A percentile compares a stretch with the other conserved stretches of the same genome.
phyloP scores from a whole-genome alignment of 2,888 invertebrate genomes.

The Andrena chrysosceles region DNA sequence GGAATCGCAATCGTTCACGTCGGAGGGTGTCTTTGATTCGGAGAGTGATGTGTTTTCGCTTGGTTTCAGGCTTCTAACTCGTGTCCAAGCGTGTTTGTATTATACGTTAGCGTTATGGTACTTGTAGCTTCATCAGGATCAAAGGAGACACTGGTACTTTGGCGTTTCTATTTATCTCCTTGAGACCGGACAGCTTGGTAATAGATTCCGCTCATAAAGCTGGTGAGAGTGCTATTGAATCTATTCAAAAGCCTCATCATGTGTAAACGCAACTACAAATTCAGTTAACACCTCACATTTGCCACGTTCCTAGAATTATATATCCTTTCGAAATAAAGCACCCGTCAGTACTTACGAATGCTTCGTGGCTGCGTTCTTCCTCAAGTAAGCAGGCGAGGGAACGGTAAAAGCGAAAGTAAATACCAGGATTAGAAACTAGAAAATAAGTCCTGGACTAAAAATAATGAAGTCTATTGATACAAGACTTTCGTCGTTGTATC shows the following conservation, averaged over 20 bases:
- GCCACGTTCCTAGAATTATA: too few species aligned
- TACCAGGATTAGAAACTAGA: not conserved
- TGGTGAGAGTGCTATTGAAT: too few species aligned
- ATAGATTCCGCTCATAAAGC: not conserved
- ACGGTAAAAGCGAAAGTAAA: not conserved
- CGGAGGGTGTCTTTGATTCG: not conserved
- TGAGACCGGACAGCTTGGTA: not conserved
- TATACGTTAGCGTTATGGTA: not conserved
- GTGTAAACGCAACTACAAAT: too few species aligned
- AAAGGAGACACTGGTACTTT: not conserved
- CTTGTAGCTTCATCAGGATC: slow-evolving; percentile 18
- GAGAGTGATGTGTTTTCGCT: slow-evolving; percentile 12
- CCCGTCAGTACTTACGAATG: not conserved
- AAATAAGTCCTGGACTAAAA: not conserved
- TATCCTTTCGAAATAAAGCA: too few species aligned
- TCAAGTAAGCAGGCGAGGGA: not conserved
- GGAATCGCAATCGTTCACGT: not conserved
- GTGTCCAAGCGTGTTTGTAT: slow-evolving; percentile 16
- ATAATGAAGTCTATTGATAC: not conserved
- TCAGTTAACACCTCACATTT: too few species aligned
- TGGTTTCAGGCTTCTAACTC: not conserved
- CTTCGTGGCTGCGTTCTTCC: too few species aligned
- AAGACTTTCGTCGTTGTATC: not conserved
- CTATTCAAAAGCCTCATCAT: too few species aligned
- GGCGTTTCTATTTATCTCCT: not conserved